phyloP scores from a whole-genome alignment of 2,113 vertebrate species.

The Cygnus buccinator region DNA sequence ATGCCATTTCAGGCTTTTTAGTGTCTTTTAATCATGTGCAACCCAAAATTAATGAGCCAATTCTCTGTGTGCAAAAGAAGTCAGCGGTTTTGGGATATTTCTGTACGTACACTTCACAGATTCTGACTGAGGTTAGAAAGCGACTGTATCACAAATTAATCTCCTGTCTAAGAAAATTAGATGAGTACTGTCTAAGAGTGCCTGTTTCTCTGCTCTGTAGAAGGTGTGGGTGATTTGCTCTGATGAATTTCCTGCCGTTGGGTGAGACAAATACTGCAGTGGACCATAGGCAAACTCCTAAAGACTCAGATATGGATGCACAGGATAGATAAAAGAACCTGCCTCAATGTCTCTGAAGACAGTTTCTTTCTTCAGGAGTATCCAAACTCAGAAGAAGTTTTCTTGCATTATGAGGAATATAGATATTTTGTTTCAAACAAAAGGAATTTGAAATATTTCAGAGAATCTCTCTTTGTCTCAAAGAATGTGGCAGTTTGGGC shows the following conservation, averaged over 20 bases:
- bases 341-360: background rate
- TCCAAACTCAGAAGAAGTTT: background rate
- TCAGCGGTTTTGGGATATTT: slow-evolving; percentile 32
- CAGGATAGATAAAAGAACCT: background rate
- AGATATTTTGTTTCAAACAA: background rate
- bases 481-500: rapidly evolving
- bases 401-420: background rate
- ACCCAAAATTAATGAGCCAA: slow-evolving; percentile 37
- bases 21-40: slow-evolving; percentile 10
- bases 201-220: background rate
- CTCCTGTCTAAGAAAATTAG: slow-evolving; percentile 45
- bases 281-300: rapidly evolving
- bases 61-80: slow-evolving; percentile 8
- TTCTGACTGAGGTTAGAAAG: slow-evolving; percentile 37
- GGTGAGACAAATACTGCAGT: background rate
- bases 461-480: background rate
- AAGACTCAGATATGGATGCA: background rate
- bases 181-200: background rate
- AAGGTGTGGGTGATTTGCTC: background rate
- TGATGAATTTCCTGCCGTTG: background rate
- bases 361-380: background rate
- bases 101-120: background rate
- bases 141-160: slow-evolving; percentile 45
- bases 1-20: background rate
- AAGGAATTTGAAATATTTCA: background rate